A percentile compares a stretch with the other conserved stretches of the same genome.
Evolutionary conservation across 2,113 vertebrate species (phyloP).

Genomic region (Centropus bengalensis): DNA sequence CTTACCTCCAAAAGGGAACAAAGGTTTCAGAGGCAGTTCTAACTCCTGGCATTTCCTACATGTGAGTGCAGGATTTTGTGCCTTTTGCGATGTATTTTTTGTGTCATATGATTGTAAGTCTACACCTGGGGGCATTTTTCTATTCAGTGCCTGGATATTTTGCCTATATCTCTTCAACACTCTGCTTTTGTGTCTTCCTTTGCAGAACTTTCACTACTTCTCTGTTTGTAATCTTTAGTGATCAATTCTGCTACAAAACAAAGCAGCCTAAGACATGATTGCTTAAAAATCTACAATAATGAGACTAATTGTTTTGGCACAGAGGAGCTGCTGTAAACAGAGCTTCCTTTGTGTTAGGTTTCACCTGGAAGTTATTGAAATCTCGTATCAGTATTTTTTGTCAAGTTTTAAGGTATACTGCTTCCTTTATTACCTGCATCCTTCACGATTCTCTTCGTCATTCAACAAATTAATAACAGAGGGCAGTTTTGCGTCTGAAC

Average conservation of each 20-base stretch:
- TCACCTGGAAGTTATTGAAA: slow-evolving; percentile 53
- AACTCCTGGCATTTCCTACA: slow-evolving; percentile 22
- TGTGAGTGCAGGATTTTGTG: background rate
- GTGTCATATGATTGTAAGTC: background rate
- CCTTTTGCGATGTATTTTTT: background rate
- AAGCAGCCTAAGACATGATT: slow-evolving; percentile 41
- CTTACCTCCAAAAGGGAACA: background rate
- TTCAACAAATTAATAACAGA: slow-evolving; percentile 64
- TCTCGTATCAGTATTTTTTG: slow-evolving; percentile 10
- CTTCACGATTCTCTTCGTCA: background rate
- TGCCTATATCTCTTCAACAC: background rate
- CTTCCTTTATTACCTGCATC: slow-evolving; percentile 53
- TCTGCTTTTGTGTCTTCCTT: slow-evolving; percentile 31
- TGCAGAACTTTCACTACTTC: background rate
- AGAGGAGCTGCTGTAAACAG: slow-evolving; percentile 31
- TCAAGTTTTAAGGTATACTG: slow-evolving; percentile 57
- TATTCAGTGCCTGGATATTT: background rate
- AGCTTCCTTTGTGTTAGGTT: slow-evolving; percentile 45
- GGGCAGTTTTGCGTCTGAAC: slow-evolving; percentile 34
- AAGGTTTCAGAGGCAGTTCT: background rate
- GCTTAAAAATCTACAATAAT: slow-evolving; percentile 58
- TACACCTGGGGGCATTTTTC: background rate
- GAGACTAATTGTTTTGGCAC: slow-evolving; percentile 60
- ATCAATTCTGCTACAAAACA: slow-evolving; percentile 44
- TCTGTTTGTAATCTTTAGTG: slow-evolving; percentile 32